Evolutionary conservation across 2,113 vertebrate species (phyloP), one percentile per base, ranked within the genome.

Genomic region (Phyllopteryx taeniolatus): DNA sequence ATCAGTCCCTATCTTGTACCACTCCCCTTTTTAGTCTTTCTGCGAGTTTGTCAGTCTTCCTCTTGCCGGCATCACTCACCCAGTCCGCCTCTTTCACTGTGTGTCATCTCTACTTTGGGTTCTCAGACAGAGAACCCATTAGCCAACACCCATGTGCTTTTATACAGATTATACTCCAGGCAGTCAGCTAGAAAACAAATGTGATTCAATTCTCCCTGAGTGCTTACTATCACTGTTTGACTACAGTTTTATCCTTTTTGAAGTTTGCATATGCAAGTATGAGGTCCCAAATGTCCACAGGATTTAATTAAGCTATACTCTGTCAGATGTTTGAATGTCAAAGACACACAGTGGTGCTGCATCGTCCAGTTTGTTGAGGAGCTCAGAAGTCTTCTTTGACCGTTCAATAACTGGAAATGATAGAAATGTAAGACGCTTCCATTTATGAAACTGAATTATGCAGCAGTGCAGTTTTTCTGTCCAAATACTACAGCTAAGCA

Each of bases 101-200:
- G 47, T 80, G 67, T 60, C 67, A 70, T 75, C 51, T 13, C 33
- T 46, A 44, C 65, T 75, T 80, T 62, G 20, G 60, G 60, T 22
- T 79, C 31, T 59, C 57, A 63, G 63, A 82, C 77, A 51, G 44
- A 71, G 77, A 74, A 73, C 65, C 75, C 73, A 82, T 86, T 80
- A 80, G 65, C 51, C 47, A 49, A 62, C 54, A 72, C 53, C 49
- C 20, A 44, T 65, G 14, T 70, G 72, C 57, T 79, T 66, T 76
- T 54, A 19, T 33, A 49, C 76, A 78, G 67, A 77, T 75, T 66
- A 70, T 53, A 53, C 57, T 79, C 31, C 54, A 1, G 43, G 57
- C 19, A 44, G 74, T 62, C 56, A 51, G 61, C 67, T 62, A 71
- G 71, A 73, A 73, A 74, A 19, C 65, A 63, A 57, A 63, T 53